phyloP scores from a whole-genome alignment of 2,113 vertebrate species.

The Stictonetta naevosa region DNA sequence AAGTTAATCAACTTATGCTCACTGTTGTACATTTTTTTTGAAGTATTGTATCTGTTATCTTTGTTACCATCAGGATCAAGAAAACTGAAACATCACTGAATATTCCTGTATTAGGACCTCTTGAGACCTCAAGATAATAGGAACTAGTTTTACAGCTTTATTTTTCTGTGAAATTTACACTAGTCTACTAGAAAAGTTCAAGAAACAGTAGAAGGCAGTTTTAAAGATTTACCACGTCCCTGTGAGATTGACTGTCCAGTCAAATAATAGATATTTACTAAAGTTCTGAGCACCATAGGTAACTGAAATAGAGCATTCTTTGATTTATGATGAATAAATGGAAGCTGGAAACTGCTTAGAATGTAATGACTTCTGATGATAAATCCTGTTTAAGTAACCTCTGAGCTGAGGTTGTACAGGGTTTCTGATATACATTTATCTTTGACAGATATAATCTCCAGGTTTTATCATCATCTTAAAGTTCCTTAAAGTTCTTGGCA shows the following conservation, averaged over 20 bases:
- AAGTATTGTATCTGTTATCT: neutral
- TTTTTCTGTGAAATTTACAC: constrained; percentile 1
- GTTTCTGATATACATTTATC: neutral
- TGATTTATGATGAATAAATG: neutral
- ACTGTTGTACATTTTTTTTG: neutral
- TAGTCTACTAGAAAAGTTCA: neutral
- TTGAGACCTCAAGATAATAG: constrained; percentile 15
- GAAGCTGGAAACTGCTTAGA: neutral
- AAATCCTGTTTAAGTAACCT: neutral
- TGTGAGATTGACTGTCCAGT: neutral
- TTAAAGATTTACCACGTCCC: neutral
- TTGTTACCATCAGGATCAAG: neutral
- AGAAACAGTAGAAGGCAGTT: neutral
- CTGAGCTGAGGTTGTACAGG: neutral
- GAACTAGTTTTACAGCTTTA: neutral
- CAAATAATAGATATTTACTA: neutral
- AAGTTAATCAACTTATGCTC: neutral
- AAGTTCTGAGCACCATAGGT: neutral
- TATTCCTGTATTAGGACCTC: neutral
- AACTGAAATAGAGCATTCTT: neutral
- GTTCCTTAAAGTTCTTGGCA: neutral
- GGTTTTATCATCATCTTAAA: neutral
- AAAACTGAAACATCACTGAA: neutral
- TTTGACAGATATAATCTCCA: constrained; percentile 19
- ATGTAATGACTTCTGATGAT: neutral